phyloP scores from a whole-genome alignment of 2,797 vertebrate species.

The Gadopsis bispinosus region DNA sequence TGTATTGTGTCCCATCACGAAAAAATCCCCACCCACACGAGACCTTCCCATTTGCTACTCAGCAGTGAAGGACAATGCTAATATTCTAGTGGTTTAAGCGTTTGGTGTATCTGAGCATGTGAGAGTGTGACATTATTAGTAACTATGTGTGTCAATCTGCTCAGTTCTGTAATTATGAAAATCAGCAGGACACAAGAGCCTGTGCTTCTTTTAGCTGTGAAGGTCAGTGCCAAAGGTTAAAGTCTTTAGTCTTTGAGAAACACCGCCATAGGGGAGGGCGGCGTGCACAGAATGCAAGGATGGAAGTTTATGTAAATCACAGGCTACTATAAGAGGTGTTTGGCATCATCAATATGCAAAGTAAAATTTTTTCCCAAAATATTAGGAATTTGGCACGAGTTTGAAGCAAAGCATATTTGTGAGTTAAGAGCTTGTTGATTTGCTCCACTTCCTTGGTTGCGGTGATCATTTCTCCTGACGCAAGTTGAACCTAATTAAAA shows the following conservation, averaged over 20 bases:
- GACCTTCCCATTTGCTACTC: not conserved
- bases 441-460: not conserved
- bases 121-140: not conserved
- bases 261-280: conserved; percentile 5
- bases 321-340: not conserved
- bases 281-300: conserved; percentile 2
- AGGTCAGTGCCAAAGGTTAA: conserved; percentile 42
- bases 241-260: conserved; percentile 26
- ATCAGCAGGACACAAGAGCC: conserved; percentile 3
- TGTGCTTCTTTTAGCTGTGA: conserved; percentile 14
- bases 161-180: conserved; percentile 13
- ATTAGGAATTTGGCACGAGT: not conserved
- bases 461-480: not conserved
- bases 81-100: not conserved
- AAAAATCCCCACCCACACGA: not conserved
- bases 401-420: not conserved
- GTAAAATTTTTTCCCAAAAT: no score
- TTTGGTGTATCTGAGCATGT: not conserved
- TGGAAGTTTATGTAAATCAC: conserved; percentile 1
- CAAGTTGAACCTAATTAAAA: conserved; percentile 1
- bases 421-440: not conserved
- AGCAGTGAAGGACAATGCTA: not conserved
- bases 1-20: not conserved
- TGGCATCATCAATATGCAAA: not conserved
- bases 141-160: not conserved